phyloP scores from a whole-genome alignment of 2,888 invertebrate genomes.

The Limnephilus auricula region DNA sequence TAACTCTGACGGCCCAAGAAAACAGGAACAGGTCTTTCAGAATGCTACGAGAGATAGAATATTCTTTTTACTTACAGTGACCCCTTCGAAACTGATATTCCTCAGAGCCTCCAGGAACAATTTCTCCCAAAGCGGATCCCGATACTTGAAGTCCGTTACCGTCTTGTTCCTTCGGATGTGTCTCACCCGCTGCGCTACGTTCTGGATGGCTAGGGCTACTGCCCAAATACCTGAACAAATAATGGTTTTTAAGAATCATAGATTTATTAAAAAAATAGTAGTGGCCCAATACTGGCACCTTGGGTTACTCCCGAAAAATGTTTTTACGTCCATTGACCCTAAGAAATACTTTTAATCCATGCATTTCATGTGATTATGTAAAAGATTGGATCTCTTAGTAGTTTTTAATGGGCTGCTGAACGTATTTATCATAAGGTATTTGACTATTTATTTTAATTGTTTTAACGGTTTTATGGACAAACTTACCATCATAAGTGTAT shows the following conservation, averaged over 20 bases:
- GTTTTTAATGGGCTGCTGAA: too few relatives aligned
- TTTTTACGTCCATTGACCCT: neutral
- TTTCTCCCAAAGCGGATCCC: constrained; percentile 91
- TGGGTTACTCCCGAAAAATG: neutral
- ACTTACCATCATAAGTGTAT: constrained; percentile 95
- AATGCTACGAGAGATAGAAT: neutral
- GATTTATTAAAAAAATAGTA: neutral
- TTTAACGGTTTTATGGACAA: neutral
- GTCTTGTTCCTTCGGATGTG: constrained; percentile 86
- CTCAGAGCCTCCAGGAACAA: constrained; percentile 92
- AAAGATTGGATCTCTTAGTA: too few relatives aligned
- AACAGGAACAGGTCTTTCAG: too few relatives aligned
- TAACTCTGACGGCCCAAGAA: too few relatives aligned
- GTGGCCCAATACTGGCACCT: neutral
- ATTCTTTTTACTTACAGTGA: constrained; percentile 79
- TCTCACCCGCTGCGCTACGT: constrained; percentile 87
- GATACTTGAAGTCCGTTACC: constrained; percentile 89
- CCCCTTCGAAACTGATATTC: constrained; percentile 96
- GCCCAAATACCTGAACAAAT: constrained; percentile 89
- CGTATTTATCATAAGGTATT: too few relatives aligned
- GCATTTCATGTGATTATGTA: too few relatives aligned
- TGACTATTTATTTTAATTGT: too few relatives aligned
- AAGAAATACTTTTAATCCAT: neutral
- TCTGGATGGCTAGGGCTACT: constrained; percentile 95
- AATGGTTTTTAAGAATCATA: neutral